phyloP scores from a whole-genome alignment of 2,888 invertebrate species.

The Danaus chrysippus region DNA sequence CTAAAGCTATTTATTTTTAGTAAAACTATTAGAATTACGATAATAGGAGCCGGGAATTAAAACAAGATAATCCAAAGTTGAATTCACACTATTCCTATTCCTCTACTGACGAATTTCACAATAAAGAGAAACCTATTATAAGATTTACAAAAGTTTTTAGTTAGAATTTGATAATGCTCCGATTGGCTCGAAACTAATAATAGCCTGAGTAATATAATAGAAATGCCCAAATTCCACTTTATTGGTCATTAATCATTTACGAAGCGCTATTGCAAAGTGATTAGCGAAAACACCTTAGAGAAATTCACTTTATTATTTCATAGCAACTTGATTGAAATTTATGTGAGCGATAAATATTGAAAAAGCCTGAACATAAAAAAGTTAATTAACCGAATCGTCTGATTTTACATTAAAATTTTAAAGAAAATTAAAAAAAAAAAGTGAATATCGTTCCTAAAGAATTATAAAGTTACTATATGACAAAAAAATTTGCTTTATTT shows the following conservation, averaged over 20 bases:
- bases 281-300: conserved; percentile 23
- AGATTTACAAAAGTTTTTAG: background rate
- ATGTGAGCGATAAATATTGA: background rate
- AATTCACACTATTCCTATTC: no score
- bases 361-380: background rate
- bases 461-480: no score
- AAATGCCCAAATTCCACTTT: conserved; percentile 15
- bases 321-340: conserved; percentile 20
- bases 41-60: no score
- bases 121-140: background rate
- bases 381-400: background rate
- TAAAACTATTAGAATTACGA: no score
- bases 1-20: no score
- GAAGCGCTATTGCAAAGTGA: conserved; percentile 25
- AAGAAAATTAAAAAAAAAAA: background rate
- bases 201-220: conserved; percentile 11
- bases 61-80: no score
- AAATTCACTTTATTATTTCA: conserved; percentile 19
- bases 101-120: no score
- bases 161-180: background rate
- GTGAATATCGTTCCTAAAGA: no score
- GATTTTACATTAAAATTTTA: background rate
- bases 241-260: conserved; percentile 24
- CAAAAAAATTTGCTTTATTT: no score
- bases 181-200: background rate